These are phyloP conservation scores for Sesamia nonagrioides DNA, from an alignment of 1,140 invertebrate genomes.

Conservation along the genomic window DNA sequence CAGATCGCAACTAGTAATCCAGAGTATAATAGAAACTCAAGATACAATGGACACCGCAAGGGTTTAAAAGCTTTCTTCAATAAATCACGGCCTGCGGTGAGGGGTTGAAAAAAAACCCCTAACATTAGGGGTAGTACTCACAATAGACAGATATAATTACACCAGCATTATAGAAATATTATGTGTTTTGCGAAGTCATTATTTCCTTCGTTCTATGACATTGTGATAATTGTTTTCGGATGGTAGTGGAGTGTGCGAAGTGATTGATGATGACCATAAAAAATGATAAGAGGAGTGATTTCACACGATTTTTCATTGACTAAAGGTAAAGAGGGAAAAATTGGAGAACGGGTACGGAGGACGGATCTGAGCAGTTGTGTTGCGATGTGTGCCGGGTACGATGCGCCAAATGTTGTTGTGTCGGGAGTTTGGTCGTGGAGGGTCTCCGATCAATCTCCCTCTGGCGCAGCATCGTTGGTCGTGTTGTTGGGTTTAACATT, in stretches of 20 bases:
- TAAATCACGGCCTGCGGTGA: constrained; percentile 70
- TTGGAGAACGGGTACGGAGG: too few species aligned
- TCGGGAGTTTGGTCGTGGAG: too few species aligned
- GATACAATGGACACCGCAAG: constrained; percentile 69
- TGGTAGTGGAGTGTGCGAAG: neutral
- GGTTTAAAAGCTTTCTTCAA: constrained; percentile 82
- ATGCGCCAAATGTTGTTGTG: too few species aligned
- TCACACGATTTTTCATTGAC: neutral
- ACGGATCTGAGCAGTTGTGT: too few species aligned
- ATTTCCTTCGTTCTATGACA: neutral
- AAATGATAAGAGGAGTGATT: neutral
- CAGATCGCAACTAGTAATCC: constrained; percentile 66
- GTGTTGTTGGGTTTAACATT: too few species aligned
- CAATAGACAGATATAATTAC: constrained; percentile 79
- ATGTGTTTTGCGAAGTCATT: constrained; percentile 66
- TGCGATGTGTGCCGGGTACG: too few species aligned
- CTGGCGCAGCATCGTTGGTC: too few species aligned
- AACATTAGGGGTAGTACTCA: constrained; percentile 57
- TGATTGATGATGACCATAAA: constrained; percentile 25
- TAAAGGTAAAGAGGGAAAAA: neutral
- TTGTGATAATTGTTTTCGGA: constrained; percentile 26
- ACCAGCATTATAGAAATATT: constrained; percentile 73
- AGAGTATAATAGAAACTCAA: constrained; percentile 60
- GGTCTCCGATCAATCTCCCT: too few species aligned
- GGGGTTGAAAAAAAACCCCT: constrained; percentile 59